A percentile compares a stretch with the other conserved stretches of the same genome.
Evolutionary conservation across 2,113 vertebrate genomes (phyloP).

Genomic region (Cariama cristata): DNA sequence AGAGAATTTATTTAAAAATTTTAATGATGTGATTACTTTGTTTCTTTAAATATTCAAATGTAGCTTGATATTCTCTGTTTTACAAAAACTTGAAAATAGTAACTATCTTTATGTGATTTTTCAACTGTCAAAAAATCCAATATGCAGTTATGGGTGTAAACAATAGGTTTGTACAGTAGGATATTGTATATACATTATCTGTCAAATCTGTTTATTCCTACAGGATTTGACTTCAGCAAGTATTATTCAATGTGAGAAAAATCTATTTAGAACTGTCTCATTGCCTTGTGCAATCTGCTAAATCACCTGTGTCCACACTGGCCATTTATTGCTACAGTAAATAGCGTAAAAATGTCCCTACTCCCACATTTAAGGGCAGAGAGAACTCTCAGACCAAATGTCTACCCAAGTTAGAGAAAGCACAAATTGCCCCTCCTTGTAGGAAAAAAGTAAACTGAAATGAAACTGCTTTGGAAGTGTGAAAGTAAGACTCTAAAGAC

Average conservation of each 20-base stretch:
- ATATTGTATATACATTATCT: background rate
- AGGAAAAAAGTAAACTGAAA: background rate
- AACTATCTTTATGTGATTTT: background rate
- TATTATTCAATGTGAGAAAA: slow-evolving; percentile 49
- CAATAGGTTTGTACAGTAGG: background rate
- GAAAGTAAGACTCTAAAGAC: background rate
- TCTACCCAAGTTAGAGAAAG: background rate
- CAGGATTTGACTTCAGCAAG: slow-evolving; percentile 24
- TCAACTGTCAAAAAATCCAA: background rate
- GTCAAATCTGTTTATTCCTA: slow-evolving; percentile 34
- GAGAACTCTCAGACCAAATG: background rate
- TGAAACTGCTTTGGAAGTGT: background rate
- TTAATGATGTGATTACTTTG: background rate
- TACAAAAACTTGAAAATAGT: background rate
- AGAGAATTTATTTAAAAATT: background rate
- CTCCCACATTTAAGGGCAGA: background rate
- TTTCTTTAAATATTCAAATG: background rate
- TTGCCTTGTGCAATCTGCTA: background rate
- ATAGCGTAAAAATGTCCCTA: background rate
- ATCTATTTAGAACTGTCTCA: slow-evolving; percentile 27
- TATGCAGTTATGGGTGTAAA: background rate
- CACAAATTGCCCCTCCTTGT: background rate
- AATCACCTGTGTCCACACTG: background rate
- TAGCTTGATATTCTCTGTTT: background rate
- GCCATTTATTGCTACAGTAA: background rate